phyloP scores from a whole-genome alignment of 2,113 vertebrate genomes.

The Albula goreensis region DNA sequence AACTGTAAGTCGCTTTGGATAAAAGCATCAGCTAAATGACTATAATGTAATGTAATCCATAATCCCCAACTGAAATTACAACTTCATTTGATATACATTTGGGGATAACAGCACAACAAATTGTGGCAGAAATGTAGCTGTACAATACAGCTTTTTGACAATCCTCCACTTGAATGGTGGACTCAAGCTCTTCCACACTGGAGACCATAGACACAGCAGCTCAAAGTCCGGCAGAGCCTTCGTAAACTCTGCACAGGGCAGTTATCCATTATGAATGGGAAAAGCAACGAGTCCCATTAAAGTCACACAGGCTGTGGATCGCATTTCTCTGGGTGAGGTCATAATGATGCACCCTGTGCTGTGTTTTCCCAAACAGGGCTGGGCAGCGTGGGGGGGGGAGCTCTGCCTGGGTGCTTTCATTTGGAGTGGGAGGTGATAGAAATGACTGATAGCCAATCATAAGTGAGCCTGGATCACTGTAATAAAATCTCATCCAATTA shows the following conservation, averaged over 20 bases:
- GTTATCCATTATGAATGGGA: constrained; percentile 47
- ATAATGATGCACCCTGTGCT: constrained; percentile 32
- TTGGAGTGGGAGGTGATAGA: not conserved
- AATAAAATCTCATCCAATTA: not conserved
- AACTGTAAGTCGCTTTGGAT: too few relatives aligned
- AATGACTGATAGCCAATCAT: not conserved
- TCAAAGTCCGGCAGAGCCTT: constrained; percentile 14
- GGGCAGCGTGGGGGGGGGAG: not conserved
- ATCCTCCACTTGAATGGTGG: not conserved
- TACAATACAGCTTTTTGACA: not conserved
- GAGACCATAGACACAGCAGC: constrained; percentile 16
- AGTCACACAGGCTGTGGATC: constrained; percentile 36
- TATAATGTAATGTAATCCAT: too few relatives aligned
- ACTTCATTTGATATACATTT: not conserved
- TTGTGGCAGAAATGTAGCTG: not conserved
- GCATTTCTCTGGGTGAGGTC: constrained; percentile 41
- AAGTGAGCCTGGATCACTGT: not conserved
- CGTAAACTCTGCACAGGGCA: constrained; percentile 26
- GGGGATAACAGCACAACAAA: not conserved
- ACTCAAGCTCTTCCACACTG: constrained; percentile 26
- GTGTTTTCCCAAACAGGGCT: not conserved
- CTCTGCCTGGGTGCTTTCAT: not conserved
- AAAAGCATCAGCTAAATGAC: too few relatives aligned
- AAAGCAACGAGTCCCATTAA: constrained; percentile 29
- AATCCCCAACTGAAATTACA: too few relatives aligned